These are phyloP conservation scores for Xenopus borealis DNA, from an alignment of 2,113 vertebrate species.

Conservation along the genomic window DNA sequence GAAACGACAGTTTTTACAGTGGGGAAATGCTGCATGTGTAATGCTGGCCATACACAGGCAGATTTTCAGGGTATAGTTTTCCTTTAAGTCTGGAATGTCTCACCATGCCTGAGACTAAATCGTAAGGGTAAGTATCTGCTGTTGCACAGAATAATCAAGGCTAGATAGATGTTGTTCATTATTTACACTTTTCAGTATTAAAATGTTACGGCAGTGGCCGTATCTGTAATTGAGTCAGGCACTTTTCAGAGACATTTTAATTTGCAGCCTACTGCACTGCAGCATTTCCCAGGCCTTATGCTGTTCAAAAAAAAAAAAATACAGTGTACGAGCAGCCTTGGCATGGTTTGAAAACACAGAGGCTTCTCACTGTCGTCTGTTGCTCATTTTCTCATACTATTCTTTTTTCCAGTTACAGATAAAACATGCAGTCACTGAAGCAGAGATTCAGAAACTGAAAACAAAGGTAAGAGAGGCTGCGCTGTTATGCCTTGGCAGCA, in stretches of 20 bases:
- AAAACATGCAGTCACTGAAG: slow-evolving; percentile 97
- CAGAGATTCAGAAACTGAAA: slow-evolving; percentile 98
- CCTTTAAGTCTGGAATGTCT: too few relatives aligned
- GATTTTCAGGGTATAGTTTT: too few relatives aligned
- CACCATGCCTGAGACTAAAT: too few relatives aligned
- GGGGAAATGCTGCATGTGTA: too few relatives aligned
- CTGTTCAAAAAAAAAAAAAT: slow-evolving; percentile 24
- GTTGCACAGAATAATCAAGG: neutral
- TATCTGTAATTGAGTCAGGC: neutral
- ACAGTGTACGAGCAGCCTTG: slow-evolving; percentile 52
- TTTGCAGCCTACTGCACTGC: slow-evolving; percentile 69
- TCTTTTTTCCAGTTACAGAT: slow-evolving; percentile 88
- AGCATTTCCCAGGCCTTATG: slow-evolving; percentile 65
- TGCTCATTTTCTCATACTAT: slow-evolving; percentile 59
- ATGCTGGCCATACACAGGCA: too few relatives aligned
- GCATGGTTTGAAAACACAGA: slow-evolving; percentile 55
- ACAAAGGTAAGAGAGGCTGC: slow-evolving; percentile 83
- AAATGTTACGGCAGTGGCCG: neutral
- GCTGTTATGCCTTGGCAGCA: neutral
- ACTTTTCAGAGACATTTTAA: slow-evolving; percentile 61
- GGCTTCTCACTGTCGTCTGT: slow-evolving; percentile 48
- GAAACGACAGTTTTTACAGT: too few relatives aligned
- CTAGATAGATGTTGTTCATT: neutral
- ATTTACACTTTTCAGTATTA: neutral
- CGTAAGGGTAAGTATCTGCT: neutral